Evolutionary conservation across 2,113 vertebrate species (phyloP).

Genomic region (Tachysurus fulvidraco): DNA sequence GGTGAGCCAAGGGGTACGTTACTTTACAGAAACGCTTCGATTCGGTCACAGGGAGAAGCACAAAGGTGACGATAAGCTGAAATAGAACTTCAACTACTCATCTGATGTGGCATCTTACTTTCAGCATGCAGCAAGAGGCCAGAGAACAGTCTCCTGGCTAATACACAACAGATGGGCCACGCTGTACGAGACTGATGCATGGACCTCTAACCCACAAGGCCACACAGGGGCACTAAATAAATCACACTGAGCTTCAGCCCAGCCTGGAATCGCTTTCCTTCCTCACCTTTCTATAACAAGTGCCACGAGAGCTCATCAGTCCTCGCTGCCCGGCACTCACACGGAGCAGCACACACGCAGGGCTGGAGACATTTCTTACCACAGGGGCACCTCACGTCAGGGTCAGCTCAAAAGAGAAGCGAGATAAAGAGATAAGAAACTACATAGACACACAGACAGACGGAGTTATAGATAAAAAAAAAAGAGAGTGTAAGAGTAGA

Average conservation of each 20-base stretch:
- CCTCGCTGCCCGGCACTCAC: conserved; percentile 13
- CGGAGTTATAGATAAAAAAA: no score
- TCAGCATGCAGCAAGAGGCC: conserved; percentile 28
- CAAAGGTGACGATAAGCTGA: conserved; percentile 9
- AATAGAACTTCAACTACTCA: conserved; percentile 21
- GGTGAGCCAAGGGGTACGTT: conserved; percentile 1
- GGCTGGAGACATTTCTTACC: neutral
- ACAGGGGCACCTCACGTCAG: neutral
- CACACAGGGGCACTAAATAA: conserved; percentile 56
- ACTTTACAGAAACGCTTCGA: neutral
- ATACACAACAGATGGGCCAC: conserved; percentile 56
- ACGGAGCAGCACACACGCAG: neutral
- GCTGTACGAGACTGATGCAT: conserved; percentile 37
- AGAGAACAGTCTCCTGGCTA: conserved; percentile 49
- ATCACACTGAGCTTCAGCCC: conserved; percentile 38
- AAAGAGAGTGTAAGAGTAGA: neutral
- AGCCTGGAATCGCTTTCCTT: conserved; percentile 47
- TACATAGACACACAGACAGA: no score
- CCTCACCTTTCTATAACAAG: conserved; percentile 47
- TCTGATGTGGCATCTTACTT: conserved; percentile 29
- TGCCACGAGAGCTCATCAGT: conserved; percentile 41
- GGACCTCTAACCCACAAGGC: conserved; percentile 51
- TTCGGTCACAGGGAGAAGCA: neutral
- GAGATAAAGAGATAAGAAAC: neutral
- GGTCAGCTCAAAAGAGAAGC: neutral